Evolutionary conservation across 2,888 invertebrate species (phyloP), one percentile per base, ranked within the genome.

Genomic region (Cephus spinipes): DNA sequence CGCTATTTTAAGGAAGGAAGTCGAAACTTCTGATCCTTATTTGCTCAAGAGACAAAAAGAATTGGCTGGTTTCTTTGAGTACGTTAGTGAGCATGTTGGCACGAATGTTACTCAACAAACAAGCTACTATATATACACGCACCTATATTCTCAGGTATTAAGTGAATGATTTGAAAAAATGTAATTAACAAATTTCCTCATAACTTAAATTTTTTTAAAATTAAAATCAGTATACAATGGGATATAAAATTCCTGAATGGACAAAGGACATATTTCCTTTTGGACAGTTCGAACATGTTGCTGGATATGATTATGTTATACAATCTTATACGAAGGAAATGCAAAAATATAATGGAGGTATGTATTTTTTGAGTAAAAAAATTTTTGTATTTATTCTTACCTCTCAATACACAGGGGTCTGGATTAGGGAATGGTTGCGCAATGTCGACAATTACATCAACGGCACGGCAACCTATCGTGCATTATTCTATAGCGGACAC

Each of bases 391-490:
- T 40, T 40, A 9, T 23, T 40, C 15, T 15, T 23, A 9, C 23
- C 30, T 33, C 1, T 33, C 31, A 34, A 30, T 6, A 4, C 69
- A n/a, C 69, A 83, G 83, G 83, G 3, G 32, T 79, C 36, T 83
- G 83, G 83, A 76, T 83, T 1, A 73, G 75, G 32, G 77, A 75
- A 77, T 82, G 80, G 77, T 69, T 82, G 33, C 32, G 76, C 3
- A 81, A 81, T 73, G 79, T 83, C 31, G 79, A 82, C 9, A n/a
- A 77, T 23, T 78, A 79, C 31, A n/a, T 79, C 4, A 73, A 73
- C 68, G 77, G 68, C 30, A 76, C 30, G 35, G 12, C 31, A 3
- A 11, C 6, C 23, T 71, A 32, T 71, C 31, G 40, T 40, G 11
- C 69, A 33, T 12, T 74, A 1, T 15, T 78, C 23, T 78, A 78